Percentiles rank a stretch among this genome's conserved stretches.
These are phyloP conservation scores for Napeogenes sylphis DNA, from an alignment of 2,888 invertebrate genomes.

Conservation along the genomic window DNA sequence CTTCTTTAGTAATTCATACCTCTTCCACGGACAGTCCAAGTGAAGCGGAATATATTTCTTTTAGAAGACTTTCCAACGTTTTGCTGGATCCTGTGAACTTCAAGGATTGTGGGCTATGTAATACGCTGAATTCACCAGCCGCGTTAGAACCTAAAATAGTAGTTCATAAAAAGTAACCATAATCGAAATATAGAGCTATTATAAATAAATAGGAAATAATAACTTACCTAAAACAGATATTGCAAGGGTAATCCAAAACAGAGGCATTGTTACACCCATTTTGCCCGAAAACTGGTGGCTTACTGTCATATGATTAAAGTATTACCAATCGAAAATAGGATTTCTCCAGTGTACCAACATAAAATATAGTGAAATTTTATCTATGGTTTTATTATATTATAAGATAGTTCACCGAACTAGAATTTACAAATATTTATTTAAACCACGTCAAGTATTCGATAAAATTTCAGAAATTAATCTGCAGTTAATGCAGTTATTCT, in stretches of 20 bases:
- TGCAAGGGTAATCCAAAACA: slow-evolving; percentile 60
- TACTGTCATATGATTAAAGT: slow-evolving; percentile 71
- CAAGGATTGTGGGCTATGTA: slow-evolving; percentile 83
- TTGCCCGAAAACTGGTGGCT: slow-evolving; percentile 50
- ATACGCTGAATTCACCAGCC: slow-evolving; percentile 81
- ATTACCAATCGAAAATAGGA: slow-evolving; percentile 40
- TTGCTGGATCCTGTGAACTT: slow-evolving; percentile 81
- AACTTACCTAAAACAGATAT: slow-evolving; percentile 62
- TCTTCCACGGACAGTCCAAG: slow-evolving; percentile 85
- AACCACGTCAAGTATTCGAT: too few species aligned
- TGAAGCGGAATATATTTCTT: slow-evolving; percentile 84
- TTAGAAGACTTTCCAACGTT: slow-evolving; percentile 80
- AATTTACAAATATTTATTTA: neutral
- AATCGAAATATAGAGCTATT: neutral
- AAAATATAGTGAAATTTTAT: neutral
- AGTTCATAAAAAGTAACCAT: slow-evolving; percentile 7
- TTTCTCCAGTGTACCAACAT: neutral
- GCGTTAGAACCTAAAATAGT: slow-evolving; percentile 68
- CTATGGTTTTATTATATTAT: neutral
- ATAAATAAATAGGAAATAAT: slow-evolving; percentile 15
- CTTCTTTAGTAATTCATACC: slow-evolving; percentile 53
- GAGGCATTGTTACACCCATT: slow-evolving; percentile 62
- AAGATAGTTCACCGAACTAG: neutral
- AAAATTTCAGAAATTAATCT: too few species aligned
- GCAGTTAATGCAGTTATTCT: too few species aligned